phyloP scores from a whole-genome alignment of 2,113 vertebrate species.

The Ancistrus triradiatus region DNA sequence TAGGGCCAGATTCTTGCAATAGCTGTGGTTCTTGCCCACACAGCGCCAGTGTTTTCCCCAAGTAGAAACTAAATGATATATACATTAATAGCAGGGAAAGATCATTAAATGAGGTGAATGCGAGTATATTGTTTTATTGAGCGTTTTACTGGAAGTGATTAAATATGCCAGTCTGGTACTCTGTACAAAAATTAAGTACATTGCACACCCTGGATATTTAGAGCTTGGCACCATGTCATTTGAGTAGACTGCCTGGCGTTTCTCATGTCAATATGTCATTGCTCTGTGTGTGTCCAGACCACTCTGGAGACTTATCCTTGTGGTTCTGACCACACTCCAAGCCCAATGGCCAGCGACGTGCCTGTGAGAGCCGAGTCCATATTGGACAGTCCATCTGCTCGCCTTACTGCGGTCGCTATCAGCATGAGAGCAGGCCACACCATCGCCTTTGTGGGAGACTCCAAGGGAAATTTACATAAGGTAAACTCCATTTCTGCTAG shows the following conservation, averaged over 20 bases:
- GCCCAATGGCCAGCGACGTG: conserved; percentile 88
- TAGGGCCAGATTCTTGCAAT: conserved; percentile 25
- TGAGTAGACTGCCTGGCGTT: neutral
- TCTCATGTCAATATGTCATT: neutral
- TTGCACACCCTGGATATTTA: no score
- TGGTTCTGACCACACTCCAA: conserved; percentile 95
- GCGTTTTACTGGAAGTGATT: no score
- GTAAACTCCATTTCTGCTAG: conserved; percentile 56
- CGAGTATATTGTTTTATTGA: no score
- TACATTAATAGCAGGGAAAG: neutral
- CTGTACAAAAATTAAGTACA: neutral
- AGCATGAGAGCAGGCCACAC: conserved; percentile 79
- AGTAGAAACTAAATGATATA: neutral
- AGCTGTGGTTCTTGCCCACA: conserved; percentile 4
- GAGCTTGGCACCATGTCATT: no score
- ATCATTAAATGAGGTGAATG: no score
- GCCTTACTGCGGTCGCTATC: conserved; percentile 87
- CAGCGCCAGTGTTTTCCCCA: neutral
- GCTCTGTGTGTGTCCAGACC: conserved; percentile 67
- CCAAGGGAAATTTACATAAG: conserved; percentile 86
- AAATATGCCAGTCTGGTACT: no score
- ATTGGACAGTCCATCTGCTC: conserved; percentile 78
- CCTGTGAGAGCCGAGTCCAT: conserved; percentile 77
- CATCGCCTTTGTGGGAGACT: conserved; percentile 91
- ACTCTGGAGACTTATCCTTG: conserved; percentile 92